Evolutionary conservation across 2,797 vertebrate genomes (phyloP).

Genomic region (Pagetopsis macropterus): DNA sequence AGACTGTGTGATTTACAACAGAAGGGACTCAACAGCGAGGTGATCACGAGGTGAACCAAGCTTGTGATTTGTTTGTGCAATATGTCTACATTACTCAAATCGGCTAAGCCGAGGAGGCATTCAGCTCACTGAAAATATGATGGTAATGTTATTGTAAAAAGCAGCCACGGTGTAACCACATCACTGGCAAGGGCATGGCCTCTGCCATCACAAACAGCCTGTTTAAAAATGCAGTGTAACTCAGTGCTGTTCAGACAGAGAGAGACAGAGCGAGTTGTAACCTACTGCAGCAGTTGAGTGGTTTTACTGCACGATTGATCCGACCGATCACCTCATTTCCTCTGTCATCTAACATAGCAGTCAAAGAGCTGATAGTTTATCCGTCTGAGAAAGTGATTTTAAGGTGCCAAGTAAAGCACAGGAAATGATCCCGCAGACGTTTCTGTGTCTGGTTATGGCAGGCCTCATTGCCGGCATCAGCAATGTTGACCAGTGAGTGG

Average conservation of each 20-base stretch:
- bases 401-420: constrained; percentile 71
- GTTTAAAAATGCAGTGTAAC: constrained; percentile 48
- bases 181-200: constrained; percentile 35
- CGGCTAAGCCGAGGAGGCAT: constrained; percentile 37
- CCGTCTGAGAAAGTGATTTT: constrained; percentile 64
- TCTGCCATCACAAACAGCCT: constrained; percentile 45
- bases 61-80: constrained; percentile 53
- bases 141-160: constrained; percentile 41
- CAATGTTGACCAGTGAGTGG: constrained; percentile 43
- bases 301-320: constrained; percentile 74
- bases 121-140: constrained; percentile 42
- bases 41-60: constrained; percentile 68
- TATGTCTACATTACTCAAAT: constrained; percentile 45
- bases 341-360: constrained; percentile 54
- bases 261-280: constrained; percentile 50
- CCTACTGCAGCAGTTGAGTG: constrained; percentile 66
- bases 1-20: constrained; percentile 65
- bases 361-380: constrained; percentile 65
- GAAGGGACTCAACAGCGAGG: constrained; percentile 46
- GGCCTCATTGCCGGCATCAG: constrained; percentile 53
- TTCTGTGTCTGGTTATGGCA: constrained; percentile 58
- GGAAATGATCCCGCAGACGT: constrained; percentile 60
- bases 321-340: constrained; percentile 74
- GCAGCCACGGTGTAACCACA: constrained; percentile 52
- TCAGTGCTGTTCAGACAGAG: constrained; percentile 43